phyloP scores from a whole-genome alignment of 35 echinoderm and acorn worm genomes.

The Diadema setosum region DNA sequence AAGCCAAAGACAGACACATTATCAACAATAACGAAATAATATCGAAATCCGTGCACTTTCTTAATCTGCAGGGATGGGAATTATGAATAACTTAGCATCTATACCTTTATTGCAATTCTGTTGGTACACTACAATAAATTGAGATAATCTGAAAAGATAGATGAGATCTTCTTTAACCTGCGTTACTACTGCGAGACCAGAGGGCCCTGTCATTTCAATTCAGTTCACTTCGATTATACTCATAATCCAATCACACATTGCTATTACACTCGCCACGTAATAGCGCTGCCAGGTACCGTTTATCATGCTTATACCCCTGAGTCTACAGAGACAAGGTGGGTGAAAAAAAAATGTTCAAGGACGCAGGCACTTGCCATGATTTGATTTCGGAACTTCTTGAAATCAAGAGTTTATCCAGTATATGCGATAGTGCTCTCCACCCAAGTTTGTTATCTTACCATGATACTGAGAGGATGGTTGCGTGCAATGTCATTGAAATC shows the following conservation, averaged over 20 bases:
- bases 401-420: neutral
- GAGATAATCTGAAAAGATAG: no score
- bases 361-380: neutral
- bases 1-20: neutral
- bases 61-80: neutral
- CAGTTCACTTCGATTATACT: no score
- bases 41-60: neutral
- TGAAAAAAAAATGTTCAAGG: neutral
- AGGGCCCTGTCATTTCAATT: no score
- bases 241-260: no score
- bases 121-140: no score
- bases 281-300: no score
- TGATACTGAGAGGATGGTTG: constrained; percentile 89
- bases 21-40: neutral
- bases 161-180: no score
- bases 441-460: constrained; percentile 35
- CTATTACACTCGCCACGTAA: no score
- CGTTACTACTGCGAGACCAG: no score
- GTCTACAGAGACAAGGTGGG: neutral
- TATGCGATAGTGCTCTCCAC: neutral
- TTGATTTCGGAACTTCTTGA: neutral
- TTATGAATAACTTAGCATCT: no score
- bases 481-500: constrained; percentile 51
- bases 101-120: no score
- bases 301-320: neutral